These are phyloP conservation scores for Gasterosteus aculeatus DNA, from an alignment of 2,113 vertebrate species.

Conservation along the genomic window DNA sequence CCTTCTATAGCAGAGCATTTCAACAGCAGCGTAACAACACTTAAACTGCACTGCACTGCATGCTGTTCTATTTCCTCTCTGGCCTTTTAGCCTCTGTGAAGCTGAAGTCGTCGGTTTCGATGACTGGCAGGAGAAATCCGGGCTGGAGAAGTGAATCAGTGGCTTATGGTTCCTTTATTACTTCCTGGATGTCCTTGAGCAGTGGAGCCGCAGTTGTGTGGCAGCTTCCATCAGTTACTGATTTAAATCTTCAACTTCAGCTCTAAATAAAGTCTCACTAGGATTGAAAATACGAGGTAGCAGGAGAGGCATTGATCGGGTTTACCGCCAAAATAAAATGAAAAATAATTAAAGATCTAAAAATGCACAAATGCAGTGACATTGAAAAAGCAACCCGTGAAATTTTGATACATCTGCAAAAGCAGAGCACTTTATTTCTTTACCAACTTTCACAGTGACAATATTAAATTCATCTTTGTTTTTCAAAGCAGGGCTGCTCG, in stretches of 20 bases:
- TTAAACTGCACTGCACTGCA: slow-evolving; percentile 23
- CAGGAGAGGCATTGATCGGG: not conserved
- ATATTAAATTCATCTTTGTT: slow-evolving; percentile 5
- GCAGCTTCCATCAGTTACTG: not conserved
- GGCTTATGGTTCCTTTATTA: not conserved
- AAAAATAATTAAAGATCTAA: not conserved
- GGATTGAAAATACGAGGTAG: not conserved
- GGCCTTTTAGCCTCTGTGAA: not conserved
- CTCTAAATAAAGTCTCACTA: not conserved
- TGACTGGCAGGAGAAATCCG: slow-evolving; percentile 13
- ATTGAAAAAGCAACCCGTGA: not conserved
- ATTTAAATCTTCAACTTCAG: slow-evolving; percentile 2
- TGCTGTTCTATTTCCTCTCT: slow-evolving; percentile 19
- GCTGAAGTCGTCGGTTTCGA: not conserved
- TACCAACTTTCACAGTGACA: not conserved
- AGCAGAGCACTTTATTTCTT: not conserved
- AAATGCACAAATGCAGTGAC: not conserved
- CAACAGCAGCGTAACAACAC: slow-evolving; percentile 40
- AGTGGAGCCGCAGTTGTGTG: not conserved
- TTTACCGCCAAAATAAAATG: not conserved
- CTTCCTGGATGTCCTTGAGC: not conserved
- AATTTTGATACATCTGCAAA: not conserved
- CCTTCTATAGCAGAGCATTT: slow-evolving; percentile 31
- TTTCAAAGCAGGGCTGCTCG: slow-evolving; percentile 18
- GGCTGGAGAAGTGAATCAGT: slow-evolving; percentile 2